Conservation (phyloP, 2,797 vertebrate genomes). For the Neopelma chrysocephalum region DNA sequence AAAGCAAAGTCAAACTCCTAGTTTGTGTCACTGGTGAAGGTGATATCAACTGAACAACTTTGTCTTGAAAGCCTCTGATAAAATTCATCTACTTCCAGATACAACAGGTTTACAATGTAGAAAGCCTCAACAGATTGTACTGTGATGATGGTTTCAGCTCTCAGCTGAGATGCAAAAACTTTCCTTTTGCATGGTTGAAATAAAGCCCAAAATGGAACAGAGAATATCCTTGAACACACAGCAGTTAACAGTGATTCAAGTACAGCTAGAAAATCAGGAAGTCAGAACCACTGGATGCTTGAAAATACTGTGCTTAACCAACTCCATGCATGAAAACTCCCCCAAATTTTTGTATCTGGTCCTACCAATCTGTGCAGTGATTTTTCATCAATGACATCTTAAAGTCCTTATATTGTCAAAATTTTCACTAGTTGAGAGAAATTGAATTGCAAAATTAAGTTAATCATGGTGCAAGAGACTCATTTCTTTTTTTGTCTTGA, state of each 20-base stretch:
- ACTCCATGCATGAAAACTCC: neutral
- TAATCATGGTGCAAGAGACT: neutral
- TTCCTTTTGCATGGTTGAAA: neutral
- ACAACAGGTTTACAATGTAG: neutral
- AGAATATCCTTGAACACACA: neutral
- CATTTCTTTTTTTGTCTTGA: neutral
- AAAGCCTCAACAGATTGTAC: neutral
- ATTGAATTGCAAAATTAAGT: neutral
- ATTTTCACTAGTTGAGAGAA: neutral
- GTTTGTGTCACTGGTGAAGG: neutral
- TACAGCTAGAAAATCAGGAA: neutral
- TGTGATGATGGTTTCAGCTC: neutral
- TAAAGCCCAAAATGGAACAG: neutral
- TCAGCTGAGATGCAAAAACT: neutral
- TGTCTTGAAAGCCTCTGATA: neutral
- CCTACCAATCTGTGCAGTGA: neutral
- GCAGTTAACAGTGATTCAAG: neutral
- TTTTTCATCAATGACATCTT: neutral
- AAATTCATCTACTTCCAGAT: neutral
- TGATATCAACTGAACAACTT: neutral
- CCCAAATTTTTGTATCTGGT: neutral
- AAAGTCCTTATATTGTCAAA: neutral
- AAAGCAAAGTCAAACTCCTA: neutral
- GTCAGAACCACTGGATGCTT: neutral
- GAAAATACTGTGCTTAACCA: neutral